These are phyloP conservation scores for Parascotia fuliginaria DNA, from an alignment of 2,888 invertebrate species.

Conservation along the genomic window DNA sequence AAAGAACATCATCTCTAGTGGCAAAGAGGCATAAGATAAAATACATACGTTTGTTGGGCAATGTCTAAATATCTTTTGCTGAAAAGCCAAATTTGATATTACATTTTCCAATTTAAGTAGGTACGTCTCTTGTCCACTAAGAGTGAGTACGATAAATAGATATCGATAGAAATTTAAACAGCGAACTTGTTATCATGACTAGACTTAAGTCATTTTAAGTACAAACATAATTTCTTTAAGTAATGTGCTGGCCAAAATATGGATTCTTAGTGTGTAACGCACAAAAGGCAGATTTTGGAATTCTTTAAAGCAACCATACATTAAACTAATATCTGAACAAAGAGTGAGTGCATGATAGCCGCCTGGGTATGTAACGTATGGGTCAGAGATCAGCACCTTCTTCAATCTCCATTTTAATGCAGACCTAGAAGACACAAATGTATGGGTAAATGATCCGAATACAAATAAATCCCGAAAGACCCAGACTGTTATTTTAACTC, in stretches of 20 bases:
- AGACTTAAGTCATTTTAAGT: conserved; percentile 65
- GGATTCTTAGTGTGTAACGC: conserved; percentile 61
- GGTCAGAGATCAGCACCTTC: too few species aligned
- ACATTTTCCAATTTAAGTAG: too few species aligned
- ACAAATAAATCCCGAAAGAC: conserved; percentile 8
- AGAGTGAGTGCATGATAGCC: conserved; percentile 48
- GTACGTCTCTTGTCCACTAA: too few species aligned
- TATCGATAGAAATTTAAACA: conserved; percentile 36
- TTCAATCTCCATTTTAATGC: too few species aligned
- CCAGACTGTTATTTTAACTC: conserved; percentile 7
- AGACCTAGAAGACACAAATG: conserved; percentile 40
- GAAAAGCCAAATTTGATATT: too few species aligned
- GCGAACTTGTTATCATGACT: conserved; percentile 60
- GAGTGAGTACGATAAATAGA: conserved; percentile 16
- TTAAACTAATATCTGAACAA: conserved; percentile 42
- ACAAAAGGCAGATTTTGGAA: conserved; percentile 20
- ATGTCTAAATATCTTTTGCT: too few species aligned
- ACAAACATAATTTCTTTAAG: conserved; percentile 48
- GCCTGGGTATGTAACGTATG: too few species aligned
- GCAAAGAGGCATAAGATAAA: too few species aligned
- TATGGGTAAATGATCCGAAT: background rate
- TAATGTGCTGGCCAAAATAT: conserved; percentile 31
- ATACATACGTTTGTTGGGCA: too few species aligned
- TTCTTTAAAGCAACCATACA: conserved; percentile 19
- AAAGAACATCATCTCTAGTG: too few species aligned